phyloP scores from a whole-genome alignment of 2,888 invertebrate genomes.

The Marronus borbonicus region DNA sequence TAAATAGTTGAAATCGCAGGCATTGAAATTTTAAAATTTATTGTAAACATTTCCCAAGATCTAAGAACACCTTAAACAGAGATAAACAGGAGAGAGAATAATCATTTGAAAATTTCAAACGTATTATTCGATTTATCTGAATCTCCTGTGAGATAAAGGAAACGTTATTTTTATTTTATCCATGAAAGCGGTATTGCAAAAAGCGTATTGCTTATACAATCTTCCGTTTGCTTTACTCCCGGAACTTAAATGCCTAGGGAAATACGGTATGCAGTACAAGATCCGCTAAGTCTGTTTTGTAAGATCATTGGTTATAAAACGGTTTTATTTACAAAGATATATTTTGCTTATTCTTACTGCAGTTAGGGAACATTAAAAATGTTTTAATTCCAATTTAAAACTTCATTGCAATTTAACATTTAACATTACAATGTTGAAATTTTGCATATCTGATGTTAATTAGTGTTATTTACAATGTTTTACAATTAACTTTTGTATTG shows the following conservation, averaged over 20 bases:
- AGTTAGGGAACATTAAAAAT: no score
- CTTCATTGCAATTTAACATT: no score
- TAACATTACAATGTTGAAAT: no score
- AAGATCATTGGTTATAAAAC: background rate
- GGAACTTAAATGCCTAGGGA: slow-evolving; percentile 12
- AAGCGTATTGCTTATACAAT: background rate
- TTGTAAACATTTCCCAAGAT: no score
- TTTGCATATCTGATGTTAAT: no score
- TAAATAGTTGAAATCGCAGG: no score
- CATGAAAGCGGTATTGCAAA: background rate
- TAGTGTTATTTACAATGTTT: no score
- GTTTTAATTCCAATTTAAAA: no score
- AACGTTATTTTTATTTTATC: background rate
- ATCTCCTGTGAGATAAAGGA: background rate
- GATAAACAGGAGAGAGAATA: no score
- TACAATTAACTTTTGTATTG: no score
- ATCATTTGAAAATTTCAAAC: background rate
- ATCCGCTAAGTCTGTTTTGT: slow-evolving; percentile 5
- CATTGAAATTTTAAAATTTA: no score
- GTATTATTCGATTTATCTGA: background rate
- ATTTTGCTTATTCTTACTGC: background rate
- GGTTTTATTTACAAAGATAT: background rate
- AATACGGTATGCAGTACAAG: background rate
- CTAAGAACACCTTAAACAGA: no score
- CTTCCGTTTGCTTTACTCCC: background rate